Base-by-base conservation (phyloP, 2,113 vertebrate species). In the Perca schrenkii region DNA sequence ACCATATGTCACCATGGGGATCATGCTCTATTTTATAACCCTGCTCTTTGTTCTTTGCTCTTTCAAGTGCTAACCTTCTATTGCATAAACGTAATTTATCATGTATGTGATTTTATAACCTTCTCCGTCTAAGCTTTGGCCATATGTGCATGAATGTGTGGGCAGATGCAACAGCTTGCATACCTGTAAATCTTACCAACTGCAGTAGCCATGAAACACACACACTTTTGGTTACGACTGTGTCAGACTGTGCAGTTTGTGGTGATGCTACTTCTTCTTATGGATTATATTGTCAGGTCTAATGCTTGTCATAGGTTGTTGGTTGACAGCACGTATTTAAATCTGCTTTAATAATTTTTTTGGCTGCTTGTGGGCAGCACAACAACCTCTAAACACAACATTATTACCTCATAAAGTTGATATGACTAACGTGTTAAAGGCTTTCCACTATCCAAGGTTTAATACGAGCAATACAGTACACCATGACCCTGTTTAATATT, bases 21-120 rank as follows among this genome's bases (percentile, higher is more conserved):
- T 74, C 17, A 14, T 19, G 69, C 5, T 49, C 46, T 43, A 3
- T 64, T 57, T 84, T 31, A 70, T 40, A 56, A 74, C 47, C 13
- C 13, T 21, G 62, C 16, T 63, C 47, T 80, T 50, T 79, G 28
- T 43, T 69, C 82, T 62, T 25, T 60, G 10, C 0, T 15, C 17
- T 28, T 63, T 40, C 47, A 84, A 78, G 65, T 15, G 19, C 16
- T 49, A 40, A 21, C 60, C 21, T 72, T 40, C 40, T 10, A 43
- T 11, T 43, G 40, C 40, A 43, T 43, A 31, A 28, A 49, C n/a
- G 17, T 8, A 64, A 53, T 64, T 69, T 28, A 61, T 70, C 10
- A 56, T 60, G 47, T 40, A 56, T 60, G 47, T 40, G 5, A 47
- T 28, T 70, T 22, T 52, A 75, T 60, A 12, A 54, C 54, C 34